Percentiles rank a stretch among this genome's conserved stretches.
Evolutionary conservation across 2,797 vertebrate genomes (phyloP).

Genomic region (Vespertilio murinus): DNA sequence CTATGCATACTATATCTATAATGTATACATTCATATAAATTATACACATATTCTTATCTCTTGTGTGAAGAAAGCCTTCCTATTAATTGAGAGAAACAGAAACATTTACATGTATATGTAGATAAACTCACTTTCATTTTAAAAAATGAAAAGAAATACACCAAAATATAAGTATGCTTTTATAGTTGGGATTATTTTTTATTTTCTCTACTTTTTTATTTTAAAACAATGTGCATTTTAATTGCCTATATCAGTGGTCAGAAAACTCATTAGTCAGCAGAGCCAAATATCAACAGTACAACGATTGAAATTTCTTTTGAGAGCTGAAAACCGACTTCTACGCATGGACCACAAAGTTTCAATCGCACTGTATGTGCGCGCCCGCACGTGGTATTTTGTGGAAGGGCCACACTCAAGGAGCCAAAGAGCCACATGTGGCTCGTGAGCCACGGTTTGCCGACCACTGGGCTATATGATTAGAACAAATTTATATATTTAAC

Average conservation of each 20-base stretch:
- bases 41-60: not conserved
- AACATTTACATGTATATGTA: not conserved
- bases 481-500: not conserved
- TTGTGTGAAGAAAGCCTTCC: not conserved
- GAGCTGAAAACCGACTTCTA: too few species aligned
- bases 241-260: not conserved
- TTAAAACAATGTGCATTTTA: not conserved
- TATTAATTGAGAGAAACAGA: not conserved
- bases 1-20: not conserved
- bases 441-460: too few species aligned
- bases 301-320: too few species aligned
- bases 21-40: not conserved
- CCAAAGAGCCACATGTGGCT: too few species aligned
- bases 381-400: too few species aligned
- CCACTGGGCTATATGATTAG: not conserved
- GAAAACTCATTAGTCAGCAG: too few species aligned
- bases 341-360: too few species aligned
- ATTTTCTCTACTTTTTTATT: not conserved
- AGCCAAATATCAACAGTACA: too few species aligned
- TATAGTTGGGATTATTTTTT: not conserved
- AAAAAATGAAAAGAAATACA: conserved; percentile 2
- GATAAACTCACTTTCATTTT: not conserved
- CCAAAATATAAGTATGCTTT: not conserved
- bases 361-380: too few species aligned
- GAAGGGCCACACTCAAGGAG: too few species aligned